phyloP scores from a whole-genome alignment of 2,888 invertebrate species.

The Synanthedon vespiformis region DNA sequence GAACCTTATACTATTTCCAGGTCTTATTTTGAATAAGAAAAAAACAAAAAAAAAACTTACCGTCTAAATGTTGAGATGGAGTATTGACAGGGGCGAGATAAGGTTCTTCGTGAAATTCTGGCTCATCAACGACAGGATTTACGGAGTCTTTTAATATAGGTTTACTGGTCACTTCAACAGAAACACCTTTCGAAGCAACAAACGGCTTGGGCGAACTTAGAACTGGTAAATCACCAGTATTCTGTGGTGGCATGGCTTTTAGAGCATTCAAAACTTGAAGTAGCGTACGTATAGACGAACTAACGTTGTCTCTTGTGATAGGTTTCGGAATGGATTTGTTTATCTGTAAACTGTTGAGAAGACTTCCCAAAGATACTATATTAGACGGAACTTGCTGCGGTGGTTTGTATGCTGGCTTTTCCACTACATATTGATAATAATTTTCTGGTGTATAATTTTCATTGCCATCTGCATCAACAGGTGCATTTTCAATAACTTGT shows the following conservation, averaged over 20 bases:
- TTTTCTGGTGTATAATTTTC: conserved; percentile 23
- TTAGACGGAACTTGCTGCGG: conserved; percentile 22
- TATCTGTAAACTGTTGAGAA: conserved; percentile 79
- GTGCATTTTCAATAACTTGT: conserved; percentile 18
- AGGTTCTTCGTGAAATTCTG: conserved; percentile 41
- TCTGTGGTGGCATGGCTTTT: conserved; percentile 57
- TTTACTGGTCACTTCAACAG: conserved; percentile 20
- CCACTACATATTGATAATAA: conserved; percentile 39
- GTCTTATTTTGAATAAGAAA: not conserved
- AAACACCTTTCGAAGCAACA: conserved; percentile 20
- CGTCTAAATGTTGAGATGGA: conserved; percentile 58
- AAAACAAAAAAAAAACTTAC: conserved; percentile 20
- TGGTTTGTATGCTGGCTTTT: conserved; percentile 26
- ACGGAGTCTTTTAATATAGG: conserved; percentile 27
- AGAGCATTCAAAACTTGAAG: conserved; percentile 80
- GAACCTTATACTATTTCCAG: too few relatives aligned
- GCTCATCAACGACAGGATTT: conserved; percentile 15
- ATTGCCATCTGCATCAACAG: conserved; percentile 13
- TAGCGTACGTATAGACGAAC: conserved; percentile 81
- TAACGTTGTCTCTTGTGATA: conserved; percentile 81
- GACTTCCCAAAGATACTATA: conserved; percentile 49
- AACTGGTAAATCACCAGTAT: conserved; percentile 38
- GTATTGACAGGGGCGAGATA: conserved; percentile 44
- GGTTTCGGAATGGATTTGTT: conserved; percentile 82
- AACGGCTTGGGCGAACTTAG: conserved; percentile 52